Conservation (phyloP, 2,797 vertebrate species). For the Furcifer pardalis region DNA sequence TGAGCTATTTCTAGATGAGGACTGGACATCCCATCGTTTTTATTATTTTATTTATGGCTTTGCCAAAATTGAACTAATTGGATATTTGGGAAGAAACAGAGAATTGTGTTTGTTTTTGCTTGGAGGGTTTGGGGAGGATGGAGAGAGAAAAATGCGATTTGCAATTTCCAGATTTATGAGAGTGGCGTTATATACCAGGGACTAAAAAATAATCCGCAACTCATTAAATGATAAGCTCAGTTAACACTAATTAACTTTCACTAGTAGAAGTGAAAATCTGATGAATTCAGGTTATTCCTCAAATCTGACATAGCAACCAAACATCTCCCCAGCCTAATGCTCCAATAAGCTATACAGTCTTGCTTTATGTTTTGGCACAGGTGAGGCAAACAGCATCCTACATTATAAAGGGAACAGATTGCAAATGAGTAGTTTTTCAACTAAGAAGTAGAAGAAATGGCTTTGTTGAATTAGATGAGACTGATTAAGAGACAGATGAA, state of each 20-base stretch:
- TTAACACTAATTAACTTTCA: constrained; percentile 61
- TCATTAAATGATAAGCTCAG: constrained; percentile 35
- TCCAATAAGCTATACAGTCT: background rate
- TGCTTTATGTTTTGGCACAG: background rate
- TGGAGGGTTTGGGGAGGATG: background rate
- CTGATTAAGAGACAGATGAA: no score
- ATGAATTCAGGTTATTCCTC: constrained; percentile 38
- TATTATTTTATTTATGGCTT: constrained; percentile 46
- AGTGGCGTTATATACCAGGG: constrained; percentile 33
- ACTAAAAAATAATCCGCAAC: constrained; percentile 54
- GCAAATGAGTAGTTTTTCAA: background rate
- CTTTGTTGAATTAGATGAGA: no score
- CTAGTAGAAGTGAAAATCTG: constrained; percentile 59
- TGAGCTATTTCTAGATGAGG: no score
- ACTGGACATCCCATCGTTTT: constrained; percentile 45
- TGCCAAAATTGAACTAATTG: constrained; percentile 41
- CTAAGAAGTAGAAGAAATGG: no score
- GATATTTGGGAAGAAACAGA: constrained; percentile 22
- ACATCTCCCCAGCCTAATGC: constrained; percentile 17
- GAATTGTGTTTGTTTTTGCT: background rate
- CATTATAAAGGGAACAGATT: background rate
- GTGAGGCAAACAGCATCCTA: no score
- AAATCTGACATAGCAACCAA: constrained; percentile 30
- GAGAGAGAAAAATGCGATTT: constrained; percentile 40
- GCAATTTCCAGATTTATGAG: constrained; percentile 49